These are phyloP conservation scores for Pelecanoides urinatrix DNA, from an alignment of 2,113 vertebrate species.

Conservation along the genomic window DNA sequence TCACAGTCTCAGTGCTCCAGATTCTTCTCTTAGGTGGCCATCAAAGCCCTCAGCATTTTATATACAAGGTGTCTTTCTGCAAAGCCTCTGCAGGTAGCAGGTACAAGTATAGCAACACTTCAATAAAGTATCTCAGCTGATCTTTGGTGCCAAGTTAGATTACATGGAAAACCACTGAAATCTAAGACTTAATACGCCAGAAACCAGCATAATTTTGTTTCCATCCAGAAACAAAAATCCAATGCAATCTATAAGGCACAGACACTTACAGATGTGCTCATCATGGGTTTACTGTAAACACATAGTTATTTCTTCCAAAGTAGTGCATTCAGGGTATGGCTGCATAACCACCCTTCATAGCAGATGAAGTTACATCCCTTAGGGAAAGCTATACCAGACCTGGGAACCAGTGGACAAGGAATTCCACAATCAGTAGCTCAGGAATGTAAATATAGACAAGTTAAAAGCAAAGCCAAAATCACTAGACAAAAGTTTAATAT, in stretches of 20 bases:
- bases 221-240: not conserved
- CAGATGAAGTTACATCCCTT: constrained; percentile 57
- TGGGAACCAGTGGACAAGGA: constrained; percentile 25
- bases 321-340: not conserved
- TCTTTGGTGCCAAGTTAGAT: not conserved
- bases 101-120: not conserved
- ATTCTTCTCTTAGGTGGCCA: not conserved
- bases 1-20: not conserved
- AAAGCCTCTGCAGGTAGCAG: not conserved
- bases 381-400: constrained; percentile 39
- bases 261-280: not conserved
- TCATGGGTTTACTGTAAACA: constrained; percentile 4
- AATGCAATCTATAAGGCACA: not conserved
- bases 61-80: not conserved
- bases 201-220: not conserved
- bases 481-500: not conserved
- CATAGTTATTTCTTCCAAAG: not conserved
- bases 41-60: not conserved
- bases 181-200: not conserved
- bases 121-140: not conserved
- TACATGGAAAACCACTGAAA: not conserved
- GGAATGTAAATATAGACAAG: constrained; percentile 55
- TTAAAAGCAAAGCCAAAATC: constrained; percentile 36
- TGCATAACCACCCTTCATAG: not conserved
- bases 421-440: constrained; percentile 34